phyloP scores from a whole-genome alignment of 2,797 vertebrate genomes.

The Pangasius mekongensis region DNA sequence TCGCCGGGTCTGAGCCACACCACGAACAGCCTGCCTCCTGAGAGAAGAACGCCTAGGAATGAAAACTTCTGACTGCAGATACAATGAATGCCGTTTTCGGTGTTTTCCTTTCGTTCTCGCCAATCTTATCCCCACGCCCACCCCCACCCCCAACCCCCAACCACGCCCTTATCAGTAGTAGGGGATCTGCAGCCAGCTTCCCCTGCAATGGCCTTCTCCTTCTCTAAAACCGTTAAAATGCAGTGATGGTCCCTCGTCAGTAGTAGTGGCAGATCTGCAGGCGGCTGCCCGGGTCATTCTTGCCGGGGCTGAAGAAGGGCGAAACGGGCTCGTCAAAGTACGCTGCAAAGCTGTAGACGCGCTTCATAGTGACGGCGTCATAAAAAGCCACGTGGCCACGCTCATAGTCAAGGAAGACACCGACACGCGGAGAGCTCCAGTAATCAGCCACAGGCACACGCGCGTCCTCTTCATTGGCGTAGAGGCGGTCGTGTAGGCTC shows the following conservation, averaged over 20 bases:
- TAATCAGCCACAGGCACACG: slow-evolving; percentile 78
- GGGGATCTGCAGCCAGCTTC: too few species aligned
- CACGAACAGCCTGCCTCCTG: not conserved
- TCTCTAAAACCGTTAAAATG: not conserved
- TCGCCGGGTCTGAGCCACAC: slow-evolving; percentile 9
- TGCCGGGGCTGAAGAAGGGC: slow-evolving; percentile 83
- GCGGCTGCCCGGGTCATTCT: slow-evolving; percentile 78
- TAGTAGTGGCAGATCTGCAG: slow-evolving; percentile 83
- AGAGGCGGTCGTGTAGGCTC: slow-evolving; percentile 79
- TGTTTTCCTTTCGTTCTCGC: not conserved
- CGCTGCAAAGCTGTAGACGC: slow-evolving; percentile 76
- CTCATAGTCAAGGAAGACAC: slow-evolving; percentile 81
- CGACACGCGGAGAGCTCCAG: slow-evolving; percentile 81
- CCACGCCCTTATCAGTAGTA: not conserved
- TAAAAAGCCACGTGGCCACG: slow-evolving; percentile 79
- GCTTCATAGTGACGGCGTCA: slow-evolving; percentile 81
- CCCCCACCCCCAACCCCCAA: too few species aligned
- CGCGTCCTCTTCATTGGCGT: slow-evolving; percentile 78
- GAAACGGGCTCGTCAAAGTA: slow-evolving; percentile 78
- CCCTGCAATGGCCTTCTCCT: too few species aligned
- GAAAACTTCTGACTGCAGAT: slow-evolving; percentile 6
- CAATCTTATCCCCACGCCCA: not conserved
- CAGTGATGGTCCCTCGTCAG: slow-evolving; percentile 55
- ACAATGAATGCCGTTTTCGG: slow-evolving; percentile 1
- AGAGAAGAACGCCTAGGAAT: slow-evolving; percentile 32